Percentiles rank a stretch among this genome's conserved stretches.
phyloP scores from a whole-genome alignment of 2,797 vertebrate species.

The Lateolabrax maculatus region DNA sequence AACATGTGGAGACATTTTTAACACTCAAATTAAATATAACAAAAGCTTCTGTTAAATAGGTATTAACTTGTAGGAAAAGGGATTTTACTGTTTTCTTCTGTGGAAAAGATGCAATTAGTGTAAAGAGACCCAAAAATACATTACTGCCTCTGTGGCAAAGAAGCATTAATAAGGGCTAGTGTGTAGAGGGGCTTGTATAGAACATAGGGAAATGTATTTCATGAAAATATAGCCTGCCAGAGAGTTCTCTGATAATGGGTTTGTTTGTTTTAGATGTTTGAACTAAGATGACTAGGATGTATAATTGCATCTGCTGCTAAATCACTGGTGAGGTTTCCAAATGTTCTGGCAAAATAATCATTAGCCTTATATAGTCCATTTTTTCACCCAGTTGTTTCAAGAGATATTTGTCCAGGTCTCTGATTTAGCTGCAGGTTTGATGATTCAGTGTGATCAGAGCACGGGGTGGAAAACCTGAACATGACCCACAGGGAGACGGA shows the following conservation, averaged over 20 bases:
- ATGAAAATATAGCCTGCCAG: not conserved
- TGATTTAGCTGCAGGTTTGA: not conserved
- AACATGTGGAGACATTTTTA: slow-evolving; percentile 10
- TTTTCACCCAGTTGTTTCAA: not conserved
- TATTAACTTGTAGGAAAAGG: slow-evolving; percentile 6
- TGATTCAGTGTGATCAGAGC: not conserved
- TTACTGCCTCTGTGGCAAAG: not conserved
- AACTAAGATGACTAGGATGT: slow-evolving; percentile 12
- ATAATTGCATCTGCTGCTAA: not conserved
- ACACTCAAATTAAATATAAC: slow-evolving; percentile 2
- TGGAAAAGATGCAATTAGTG: slow-evolving; percentile 20
- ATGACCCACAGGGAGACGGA: not conserved
- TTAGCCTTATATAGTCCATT: not conserved
- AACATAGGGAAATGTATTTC: not conserved
- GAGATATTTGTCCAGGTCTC: not conserved
- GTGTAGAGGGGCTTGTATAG: not conserved
- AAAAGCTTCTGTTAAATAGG: not conserved
- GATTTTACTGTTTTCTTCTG: not conserved
- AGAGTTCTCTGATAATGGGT: not conserved
- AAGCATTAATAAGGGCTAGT: not conserved
- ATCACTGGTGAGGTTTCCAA: not conserved
- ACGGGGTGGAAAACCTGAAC: no score
- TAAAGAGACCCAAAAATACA: not conserved
- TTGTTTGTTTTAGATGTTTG: slow-evolving; percentile 3
- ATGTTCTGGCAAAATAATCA: not conserved